Percentiles rank a stretch among this genome's conserved stretches.
These are phyloP conservation scores for Trachelipus rathkii DNA, from an alignment of 1,140 invertebrate species.

Conservation along the genomic window DNA sequence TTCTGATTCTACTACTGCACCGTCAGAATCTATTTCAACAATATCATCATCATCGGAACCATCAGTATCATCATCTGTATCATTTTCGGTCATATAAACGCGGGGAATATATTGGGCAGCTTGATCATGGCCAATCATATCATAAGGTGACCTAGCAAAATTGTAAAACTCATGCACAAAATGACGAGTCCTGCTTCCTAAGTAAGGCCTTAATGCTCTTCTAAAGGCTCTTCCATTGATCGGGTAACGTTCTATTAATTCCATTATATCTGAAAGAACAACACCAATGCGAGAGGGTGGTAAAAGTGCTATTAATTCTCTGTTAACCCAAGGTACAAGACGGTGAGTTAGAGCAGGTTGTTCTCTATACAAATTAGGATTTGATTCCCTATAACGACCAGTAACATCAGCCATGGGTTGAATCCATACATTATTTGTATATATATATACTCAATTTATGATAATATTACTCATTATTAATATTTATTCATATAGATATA, in stretches of 20 bases:
- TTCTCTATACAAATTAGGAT: slow-evolving; percentile 68
- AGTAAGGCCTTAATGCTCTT: slow-evolving; percentile 51
- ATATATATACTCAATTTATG: no score
- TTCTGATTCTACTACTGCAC: no score
- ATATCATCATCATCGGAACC: no score
- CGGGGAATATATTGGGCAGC: no score
- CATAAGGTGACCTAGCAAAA: slow-evolving; percentile 79
- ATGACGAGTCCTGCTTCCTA: slow-evolving; percentile 50
- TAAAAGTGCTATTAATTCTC: slow-evolving; percentile 71
- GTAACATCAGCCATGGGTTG: slow-evolving; percentile 56
- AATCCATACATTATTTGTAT: slow-evolving; percentile 71
- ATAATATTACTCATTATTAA: no score
- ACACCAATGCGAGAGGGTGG: slow-evolving; percentile 54
- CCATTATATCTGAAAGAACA: slow-evolving; percentile 58
- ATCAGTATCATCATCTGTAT: no score
- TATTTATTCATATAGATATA: no score
- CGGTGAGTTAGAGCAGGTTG: slow-evolving; percentile 74
- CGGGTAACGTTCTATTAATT: slow-evolving; percentile 62
- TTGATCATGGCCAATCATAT: slow-evolving; percentile 64
- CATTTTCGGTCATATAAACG: no score
- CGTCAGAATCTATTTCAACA: no score
- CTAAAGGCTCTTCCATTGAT: slow-evolving; percentile 71
- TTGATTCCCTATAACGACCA: slow-evolving; percentile 64
- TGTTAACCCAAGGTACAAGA: slow-evolving; percentile 78
- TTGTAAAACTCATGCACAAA: slow-evolving; percentile 84